These are phyloP conservation scores for Martes martes DNA, from an alignment of 2,113 vertebrate species.

Conservation along the genomic window DNA sequence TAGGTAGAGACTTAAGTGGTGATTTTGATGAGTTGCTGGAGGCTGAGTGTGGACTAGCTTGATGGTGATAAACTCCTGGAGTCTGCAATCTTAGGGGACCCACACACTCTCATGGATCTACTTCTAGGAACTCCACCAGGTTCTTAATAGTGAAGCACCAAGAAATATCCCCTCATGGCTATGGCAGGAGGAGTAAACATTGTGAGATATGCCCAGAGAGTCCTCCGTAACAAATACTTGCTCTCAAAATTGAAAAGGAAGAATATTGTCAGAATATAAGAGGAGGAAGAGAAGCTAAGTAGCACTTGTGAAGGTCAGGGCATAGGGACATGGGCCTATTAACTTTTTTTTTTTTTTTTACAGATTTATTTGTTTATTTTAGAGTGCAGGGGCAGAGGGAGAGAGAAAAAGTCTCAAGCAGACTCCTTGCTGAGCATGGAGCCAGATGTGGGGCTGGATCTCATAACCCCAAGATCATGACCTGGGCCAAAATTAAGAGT, in stretches of 20 bases:
- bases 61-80: background rate
- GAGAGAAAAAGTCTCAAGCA: background rate
- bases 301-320: background rate
- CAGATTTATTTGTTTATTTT: background rate
- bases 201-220: background rate
- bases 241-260: background rate
- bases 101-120: background rate
- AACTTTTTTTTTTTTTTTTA: background rate
- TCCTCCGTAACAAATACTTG: background rate
- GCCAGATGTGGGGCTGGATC: background rate
- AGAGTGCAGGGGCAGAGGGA: background rate
- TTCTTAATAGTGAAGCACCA: background rate
- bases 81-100: background rate
- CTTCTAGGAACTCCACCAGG: background rate
- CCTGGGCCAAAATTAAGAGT: background rate
- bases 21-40: background rate
- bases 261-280: background rate
- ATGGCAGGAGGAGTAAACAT: background rate
- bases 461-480: background rate
- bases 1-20: background rate
- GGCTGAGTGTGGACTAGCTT: background rate
- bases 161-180: background rate
- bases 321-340: background rate
- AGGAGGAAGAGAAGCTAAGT: background rate
- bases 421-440: background rate